These are phyloP conservation scores for Lethrus apterus DNA, from an alignment of 1,140 invertebrate genomes.

Conservation along the genomic window DNA sequence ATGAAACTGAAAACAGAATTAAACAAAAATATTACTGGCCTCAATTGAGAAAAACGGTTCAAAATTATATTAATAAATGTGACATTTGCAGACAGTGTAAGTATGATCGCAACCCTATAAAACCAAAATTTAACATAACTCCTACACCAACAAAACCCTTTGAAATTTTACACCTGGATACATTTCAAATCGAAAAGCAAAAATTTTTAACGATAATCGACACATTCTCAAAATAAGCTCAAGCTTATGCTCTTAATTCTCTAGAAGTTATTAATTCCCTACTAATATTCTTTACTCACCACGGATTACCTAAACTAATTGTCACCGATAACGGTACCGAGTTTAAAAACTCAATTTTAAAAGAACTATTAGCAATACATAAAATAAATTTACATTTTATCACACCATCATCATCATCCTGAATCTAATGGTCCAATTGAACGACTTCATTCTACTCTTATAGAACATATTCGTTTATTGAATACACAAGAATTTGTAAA, in stretches of 20 bases:
- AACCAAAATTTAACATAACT: constrained; percentile 26
- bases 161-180: constrained; percentile 31
- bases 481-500: not conserved
- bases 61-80: constrained; percentile 26
- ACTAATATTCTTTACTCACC: not conserved
- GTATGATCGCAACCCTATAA: constrained; percentile 31
- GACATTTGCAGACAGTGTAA: constrained; percentile 28
- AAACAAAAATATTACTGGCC: constrained; percentile 38
- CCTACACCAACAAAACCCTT: constrained; percentile 27
- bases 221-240: constrained; percentile 9
- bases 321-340: constrained; percentile 4
- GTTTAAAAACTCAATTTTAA: constrained; percentile 6
- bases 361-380: constrained; percentile 5
- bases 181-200: constrained; percentile 24
- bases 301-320: not conserved
- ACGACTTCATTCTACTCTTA: constrained; percentile 10
- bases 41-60: constrained; percentile 30
- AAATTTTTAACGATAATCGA: constrained; percentile 11
- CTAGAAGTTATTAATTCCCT: not conserved
- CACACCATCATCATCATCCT: constrained; percentile 6
- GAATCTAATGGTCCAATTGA: constrained; percentile 5
- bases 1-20: constrained; percentile 29
- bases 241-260: constrained; percentile 3
- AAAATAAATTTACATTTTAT: constrained; percentile 11
- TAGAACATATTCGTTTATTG: constrained; percentile 7